Conservation (phyloP, 2,797 vertebrate genomes). For the Pangasius larnaudii region DNA sequence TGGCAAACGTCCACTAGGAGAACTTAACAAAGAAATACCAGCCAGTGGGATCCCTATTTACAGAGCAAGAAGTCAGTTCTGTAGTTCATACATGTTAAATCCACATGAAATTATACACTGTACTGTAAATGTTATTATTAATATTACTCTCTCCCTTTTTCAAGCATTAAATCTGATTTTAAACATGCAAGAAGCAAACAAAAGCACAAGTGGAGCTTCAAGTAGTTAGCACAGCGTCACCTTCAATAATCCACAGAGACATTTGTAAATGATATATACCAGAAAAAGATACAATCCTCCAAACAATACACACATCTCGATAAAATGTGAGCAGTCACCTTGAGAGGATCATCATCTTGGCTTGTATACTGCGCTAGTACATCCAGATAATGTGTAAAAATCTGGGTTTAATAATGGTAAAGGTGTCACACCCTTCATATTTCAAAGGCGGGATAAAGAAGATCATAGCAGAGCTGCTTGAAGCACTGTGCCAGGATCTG, state of each 20-base stretch:
- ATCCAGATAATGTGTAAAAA: neutral
- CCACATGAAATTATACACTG: neutral
- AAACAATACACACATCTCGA: constrained; percentile 22
- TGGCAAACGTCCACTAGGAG: neutral
- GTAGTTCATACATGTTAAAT: neutral
- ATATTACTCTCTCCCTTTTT: constrained; percentile 8
- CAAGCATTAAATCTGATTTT: constrained; percentile 44
- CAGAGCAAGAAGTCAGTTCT: neutral
- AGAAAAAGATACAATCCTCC: constrained; percentile 19
- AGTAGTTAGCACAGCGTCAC: constrained; percentile 24
- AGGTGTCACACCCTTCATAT: neutral
- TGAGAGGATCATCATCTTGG: constrained; percentile 28
- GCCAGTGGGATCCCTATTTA: no score
- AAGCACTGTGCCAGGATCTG: neutral
- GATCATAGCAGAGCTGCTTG: neutral
- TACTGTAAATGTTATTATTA: neutral
- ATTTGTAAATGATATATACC: constrained; percentile 34
- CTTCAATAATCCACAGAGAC: constrained; percentile 38
- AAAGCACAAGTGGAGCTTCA: constrained; percentile 34
- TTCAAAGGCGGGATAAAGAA: neutral
- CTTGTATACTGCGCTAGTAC: neutral
- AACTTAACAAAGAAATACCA: neutral
- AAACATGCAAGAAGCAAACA: constrained; percentile 45
- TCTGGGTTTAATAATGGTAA: neutral
- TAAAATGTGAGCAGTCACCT: constrained; percentile 42